phyloP scores from a whole-genome alignment of 2,113 vertebrate species.

The Corydoras maculifer region DNA sequence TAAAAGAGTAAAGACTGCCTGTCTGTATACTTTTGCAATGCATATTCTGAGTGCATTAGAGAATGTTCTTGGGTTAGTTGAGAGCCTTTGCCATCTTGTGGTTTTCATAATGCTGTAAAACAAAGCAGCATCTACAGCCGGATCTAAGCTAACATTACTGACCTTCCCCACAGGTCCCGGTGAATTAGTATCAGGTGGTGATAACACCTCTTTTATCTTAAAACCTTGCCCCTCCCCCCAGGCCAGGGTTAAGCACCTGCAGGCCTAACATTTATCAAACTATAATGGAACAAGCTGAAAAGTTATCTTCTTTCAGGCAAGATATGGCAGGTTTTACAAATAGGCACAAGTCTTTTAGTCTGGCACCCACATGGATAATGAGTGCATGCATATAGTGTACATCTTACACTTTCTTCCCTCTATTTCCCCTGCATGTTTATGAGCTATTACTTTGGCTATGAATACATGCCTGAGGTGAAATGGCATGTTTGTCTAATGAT shows the following conservation, averaged over 20 bases:
- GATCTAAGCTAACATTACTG: conserved; percentile 62
- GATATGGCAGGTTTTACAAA: conserved; percentile 62
- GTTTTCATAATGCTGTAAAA: neutral
- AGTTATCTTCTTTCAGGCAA: conserved; percentile 52
- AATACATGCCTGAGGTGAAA: conserved; percentile 51
- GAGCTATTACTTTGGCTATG: conserved; percentile 40
- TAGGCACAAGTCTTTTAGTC: conserved; percentile 47
- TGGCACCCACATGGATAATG: conserved; percentile 60
- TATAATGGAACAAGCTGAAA: conserved; percentile 68
- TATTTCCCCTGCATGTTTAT: conserved; percentile 31
- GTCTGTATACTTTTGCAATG: too few species aligned
- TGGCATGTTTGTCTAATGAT: conserved; percentile 50
- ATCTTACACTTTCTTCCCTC: conserved; percentile 31
- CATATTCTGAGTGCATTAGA: too few species aligned
- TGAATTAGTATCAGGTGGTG: conserved; percentile 68
- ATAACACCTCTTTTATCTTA: conserved; percentile 73
- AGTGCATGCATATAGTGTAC: conserved; percentile 51
- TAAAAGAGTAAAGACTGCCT: too few species aligned
- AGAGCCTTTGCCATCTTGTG: neutral
- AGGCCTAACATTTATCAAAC: conserved; percentile 67
- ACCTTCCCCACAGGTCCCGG: conserved; percentile 61
- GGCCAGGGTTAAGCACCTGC: conserved; percentile 59
- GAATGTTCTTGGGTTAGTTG: too few species aligned
- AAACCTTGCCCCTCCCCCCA: conserved; percentile 48
- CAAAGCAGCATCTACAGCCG: conserved; percentile 38